Evolutionary conservation across 1,140 invertebrate species (phyloP).

Genomic region (Leptestheria dahalacensis): DNA sequence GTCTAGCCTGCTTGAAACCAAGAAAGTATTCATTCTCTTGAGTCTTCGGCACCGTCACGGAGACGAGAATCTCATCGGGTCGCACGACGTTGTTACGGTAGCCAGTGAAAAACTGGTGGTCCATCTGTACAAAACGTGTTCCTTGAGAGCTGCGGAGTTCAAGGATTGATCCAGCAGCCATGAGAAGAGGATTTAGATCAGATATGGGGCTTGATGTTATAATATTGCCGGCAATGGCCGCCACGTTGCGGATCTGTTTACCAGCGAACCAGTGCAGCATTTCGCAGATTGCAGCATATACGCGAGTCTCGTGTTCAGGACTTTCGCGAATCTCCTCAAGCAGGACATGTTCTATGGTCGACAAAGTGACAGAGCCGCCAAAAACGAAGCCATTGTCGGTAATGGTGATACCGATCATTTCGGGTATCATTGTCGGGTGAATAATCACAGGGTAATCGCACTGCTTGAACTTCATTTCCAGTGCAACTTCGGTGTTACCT

Average conservation of each 20-base stretch:
- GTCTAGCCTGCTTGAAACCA: conserved; percentile 80
- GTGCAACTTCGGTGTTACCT: conserved; percentile 85
- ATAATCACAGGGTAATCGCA: conserved; percentile 66
- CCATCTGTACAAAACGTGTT: conserved; percentile 48
- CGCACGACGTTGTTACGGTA: conserved; percentile 66
- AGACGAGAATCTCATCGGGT: conserved; percentile 61
- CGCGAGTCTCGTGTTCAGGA: conserved; percentile 41
- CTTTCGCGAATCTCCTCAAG: conserved; percentile 37
- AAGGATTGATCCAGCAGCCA: conserved; percentile 46
- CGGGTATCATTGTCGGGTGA: conserved; percentile 50
- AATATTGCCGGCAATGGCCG: conserved; percentile 76
- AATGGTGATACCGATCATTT: conserved; percentile 42
- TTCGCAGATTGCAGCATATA: conserved; percentile 54
- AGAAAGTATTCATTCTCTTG: conserved; percentile 50
- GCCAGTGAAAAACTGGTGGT: conserved; percentile 69
- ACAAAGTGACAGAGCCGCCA: conserved; percentile 67
- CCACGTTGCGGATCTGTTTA: conserved; percentile 75
- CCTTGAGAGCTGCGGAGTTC: conserved; percentile 35
- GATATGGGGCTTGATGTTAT: conserved; percentile 92
- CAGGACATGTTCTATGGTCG: conserved; percentile 48
- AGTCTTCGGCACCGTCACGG: conserved; percentile 51
- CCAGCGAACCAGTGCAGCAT: conserved; percentile 93
- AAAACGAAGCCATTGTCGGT: conserved; percentile 43
- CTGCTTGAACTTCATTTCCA: conserved; percentile 83
- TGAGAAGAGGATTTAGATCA: conserved; percentile 85